Evolutionary conservation across 2,888 invertebrate genomes (phyloP), one percentile per base, ranked within the genome.

Genomic region (Ganaspis brasiliensis): DNA sequence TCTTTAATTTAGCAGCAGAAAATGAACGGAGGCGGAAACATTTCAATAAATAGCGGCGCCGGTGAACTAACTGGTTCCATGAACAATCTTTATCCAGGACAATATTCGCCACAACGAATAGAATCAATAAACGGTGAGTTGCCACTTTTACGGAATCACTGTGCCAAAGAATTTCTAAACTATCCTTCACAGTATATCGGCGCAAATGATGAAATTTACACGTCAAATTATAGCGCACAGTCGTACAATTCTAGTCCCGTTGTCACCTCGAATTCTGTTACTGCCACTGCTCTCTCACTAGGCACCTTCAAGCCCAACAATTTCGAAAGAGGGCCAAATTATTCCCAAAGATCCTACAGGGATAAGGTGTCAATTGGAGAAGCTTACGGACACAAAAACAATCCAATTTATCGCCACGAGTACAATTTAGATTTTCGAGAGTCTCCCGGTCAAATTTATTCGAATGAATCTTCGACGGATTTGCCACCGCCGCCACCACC

Each of bases 51-150:
- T 73, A 80, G 85, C 21, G 85, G 79, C 40, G 85, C 80, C 61
- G 87, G 83, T 67, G 91, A 92, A 55, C 81, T 90, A 4, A 87
- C 89, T 14, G 90, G 89, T 61, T 91, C 91, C n/a, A 89, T 89
- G 84, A 91, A 90, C 75, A 91, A 90, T 77, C 85, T 91, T 40
- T 74, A 70, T 16, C 72, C 63, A 12, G 89, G 86, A 67, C 89
- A 85, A 73, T 88, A 88, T 76, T 88, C 88, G n/a, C 89, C 89
- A 35, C 40, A 52, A 52, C 87, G 88, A 77, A 86, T 91, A 74
- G 91, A 91, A 76, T 89, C 91, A 26, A 84, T 91, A 55, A 91
- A 91, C 89, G 91, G 91, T 91, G 91, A 91, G 91, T 91, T 91
- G 75, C 83, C 84, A 35, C 82, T 88, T 61, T 78, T 88, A 79